Conservation (phyloP, 1,140 invertebrate genomes). For the Hyles euphorbiae region DNA sequence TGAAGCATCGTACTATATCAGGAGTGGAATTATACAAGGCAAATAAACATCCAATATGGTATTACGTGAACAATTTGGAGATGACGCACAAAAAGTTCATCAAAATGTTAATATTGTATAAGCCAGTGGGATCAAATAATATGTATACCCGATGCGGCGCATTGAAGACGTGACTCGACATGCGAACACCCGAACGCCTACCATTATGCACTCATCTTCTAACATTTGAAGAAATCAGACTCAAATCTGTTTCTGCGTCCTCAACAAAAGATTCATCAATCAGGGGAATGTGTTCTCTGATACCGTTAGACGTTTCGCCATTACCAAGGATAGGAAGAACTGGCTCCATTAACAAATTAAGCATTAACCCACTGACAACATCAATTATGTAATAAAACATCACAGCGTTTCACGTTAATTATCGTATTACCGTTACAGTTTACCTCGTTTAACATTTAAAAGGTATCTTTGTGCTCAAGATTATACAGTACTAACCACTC, state of each 20-base stretch:
- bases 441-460: slow-evolving; percentile 8
- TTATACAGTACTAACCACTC: not conserved
- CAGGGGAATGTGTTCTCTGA: not conserved
- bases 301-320: slow-evolving; percentile 20
- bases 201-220: no score
- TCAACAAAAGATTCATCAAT: no score
- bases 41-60: no score
- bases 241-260: no score
- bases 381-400: slow-evolving; percentile 27
- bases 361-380: slow-evolving; percentile 14
- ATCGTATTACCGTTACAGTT: slow-evolving; percentile 21
- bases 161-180: slow-evolving; percentile 15
- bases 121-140: no score
- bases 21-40: no score
- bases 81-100: no score
- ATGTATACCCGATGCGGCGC: not conserved
- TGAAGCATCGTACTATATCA: no score
- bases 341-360: slow-evolving; percentile 27
- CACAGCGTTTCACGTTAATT: slow-evolving; percentile 17
- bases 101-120: no score
- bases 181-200: slow-evolving; percentile 4
- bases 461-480: not conserved
- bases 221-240: no score
- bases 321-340: slow-evolving; percentile 12
- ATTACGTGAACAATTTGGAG: no score